Conservation (phyloP, 1,140 invertebrate genomes). For the Magallana ariakensis region DNA sequence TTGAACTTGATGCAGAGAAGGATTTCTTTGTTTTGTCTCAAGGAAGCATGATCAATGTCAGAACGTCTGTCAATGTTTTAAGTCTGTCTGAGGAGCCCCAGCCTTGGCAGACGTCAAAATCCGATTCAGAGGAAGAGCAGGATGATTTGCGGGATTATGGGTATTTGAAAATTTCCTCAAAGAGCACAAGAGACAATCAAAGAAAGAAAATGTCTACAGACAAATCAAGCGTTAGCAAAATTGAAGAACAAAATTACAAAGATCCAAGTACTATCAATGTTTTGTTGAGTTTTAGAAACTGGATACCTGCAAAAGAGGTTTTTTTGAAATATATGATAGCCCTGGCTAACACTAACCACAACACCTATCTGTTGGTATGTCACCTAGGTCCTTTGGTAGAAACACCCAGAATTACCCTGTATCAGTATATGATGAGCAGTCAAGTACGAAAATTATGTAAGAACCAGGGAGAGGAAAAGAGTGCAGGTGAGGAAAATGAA, state of each 20-base stretch:
- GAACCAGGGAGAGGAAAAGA: neutral
- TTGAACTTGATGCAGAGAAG: slow-evolving; percentile 23
- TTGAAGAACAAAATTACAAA: neutral
- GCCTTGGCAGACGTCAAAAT: slow-evolving; percentile 1
- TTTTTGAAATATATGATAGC: slow-evolving; percentile 53
- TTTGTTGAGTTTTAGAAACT: slow-evolving; percentile 49
- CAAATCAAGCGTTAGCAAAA: neutral
- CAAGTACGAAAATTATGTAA: neutral
- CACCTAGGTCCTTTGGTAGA: slow-evolving; percentile 63
- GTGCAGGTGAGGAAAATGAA: neutral
- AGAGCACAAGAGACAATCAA: neutral
- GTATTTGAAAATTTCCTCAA: slow-evolving; percentile 29
- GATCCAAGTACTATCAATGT: slow-evolving; percentile 32
- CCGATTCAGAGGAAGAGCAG: neutral
- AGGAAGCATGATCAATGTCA: slow-evolving; percentile 18
- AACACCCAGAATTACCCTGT: slow-evolving; percentile 57
- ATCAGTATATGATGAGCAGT: slow-evolving; percentile 48
- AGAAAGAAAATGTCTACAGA: slow-evolving; percentile 2
- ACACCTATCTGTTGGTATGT: slow-evolving; percentile 54
- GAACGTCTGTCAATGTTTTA: neutral
- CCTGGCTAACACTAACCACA: slow-evolving; percentile 35
- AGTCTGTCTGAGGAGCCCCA: slow-evolving; percentile 25
- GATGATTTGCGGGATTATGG: slow-evolving; percentile 15
- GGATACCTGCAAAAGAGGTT: slow-evolving; percentile 47
- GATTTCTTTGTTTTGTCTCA: slow-evolving; percentile 1